Evolutionary conservation across 2,888 invertebrate genomes (phyloP).

Genomic region (Drosophila nr. perissopoda): DNA sequence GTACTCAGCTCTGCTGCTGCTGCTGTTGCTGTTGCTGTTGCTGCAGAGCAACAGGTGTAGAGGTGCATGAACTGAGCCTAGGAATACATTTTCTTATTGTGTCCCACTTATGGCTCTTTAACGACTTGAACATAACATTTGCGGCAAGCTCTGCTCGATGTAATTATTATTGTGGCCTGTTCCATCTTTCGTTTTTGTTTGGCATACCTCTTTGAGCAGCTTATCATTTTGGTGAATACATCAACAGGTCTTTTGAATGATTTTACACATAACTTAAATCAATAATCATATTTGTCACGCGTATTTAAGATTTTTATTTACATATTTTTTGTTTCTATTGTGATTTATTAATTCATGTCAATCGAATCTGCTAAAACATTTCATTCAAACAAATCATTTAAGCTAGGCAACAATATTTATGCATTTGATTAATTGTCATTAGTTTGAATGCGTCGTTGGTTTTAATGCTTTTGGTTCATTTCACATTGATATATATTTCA

Average conservation of each 20-base stretch:
- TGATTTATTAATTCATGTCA: not conserved
- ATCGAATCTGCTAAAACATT: not conserved
- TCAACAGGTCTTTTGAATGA: not conserved
- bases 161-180: not conserved
- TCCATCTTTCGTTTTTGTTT: not conserved
- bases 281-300: not conserved
- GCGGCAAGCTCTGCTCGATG: not conserved
- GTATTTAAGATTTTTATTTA: not conserved
- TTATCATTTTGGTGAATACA: conserved; percentile 1
- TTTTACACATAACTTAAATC: not conserved
- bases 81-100: not conserved
- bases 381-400: not conserved
- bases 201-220: not conserved
- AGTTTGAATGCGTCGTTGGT: not conserved
- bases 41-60: conserved; percentile 20
- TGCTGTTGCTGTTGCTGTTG: no score
- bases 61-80: not conserved
- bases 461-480: not conserved
- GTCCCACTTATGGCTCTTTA: not conserved
- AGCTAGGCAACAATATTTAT: not conserved
- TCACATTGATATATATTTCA: not conserved
- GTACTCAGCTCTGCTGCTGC: conserved; percentile 3
- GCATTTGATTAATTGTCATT: not conserved
- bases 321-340: conserved; percentile 1
- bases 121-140: not conserved